phyloP scores from a whole-genome alignment of 2,113 vertebrate species.

The Psophia crepitans region DNA sequence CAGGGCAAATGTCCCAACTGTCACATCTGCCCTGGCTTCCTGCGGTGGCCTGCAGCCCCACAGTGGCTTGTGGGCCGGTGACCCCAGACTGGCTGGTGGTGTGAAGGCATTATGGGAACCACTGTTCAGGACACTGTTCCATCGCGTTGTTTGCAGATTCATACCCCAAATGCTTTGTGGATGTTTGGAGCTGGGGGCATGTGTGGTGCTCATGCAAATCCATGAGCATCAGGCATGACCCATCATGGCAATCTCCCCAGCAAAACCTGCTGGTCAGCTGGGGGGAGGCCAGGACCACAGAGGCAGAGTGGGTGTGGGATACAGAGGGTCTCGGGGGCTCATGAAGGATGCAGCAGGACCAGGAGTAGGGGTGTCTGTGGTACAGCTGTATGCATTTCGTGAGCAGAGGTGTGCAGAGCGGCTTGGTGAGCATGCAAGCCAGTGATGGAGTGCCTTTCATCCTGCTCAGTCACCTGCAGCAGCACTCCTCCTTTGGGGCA shows the following conservation, averaged over 20 bases:
- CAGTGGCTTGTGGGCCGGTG: background rate
- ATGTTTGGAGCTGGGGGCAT: background rate
- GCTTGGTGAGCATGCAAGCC: background rate
- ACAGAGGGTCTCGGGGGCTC: accelerated
- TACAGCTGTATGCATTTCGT: accelerated
- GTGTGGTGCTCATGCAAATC: background rate
- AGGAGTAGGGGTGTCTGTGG: accelerated
- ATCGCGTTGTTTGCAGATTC: background rate
- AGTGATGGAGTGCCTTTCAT: accelerated
- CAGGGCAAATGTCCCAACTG: background rate
- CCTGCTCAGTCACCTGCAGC: accelerated
- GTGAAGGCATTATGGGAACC: background rate
- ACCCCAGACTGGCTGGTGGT: background rate
- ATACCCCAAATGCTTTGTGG: accelerated
- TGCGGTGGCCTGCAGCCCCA: background rate
- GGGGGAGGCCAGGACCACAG: accelerated
- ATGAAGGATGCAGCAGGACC: accelerated
- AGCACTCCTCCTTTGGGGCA: background rate
- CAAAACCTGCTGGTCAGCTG: background rate
- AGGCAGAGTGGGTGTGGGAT: accelerated
- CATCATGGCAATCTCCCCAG: no score
- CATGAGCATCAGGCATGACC: background rate
- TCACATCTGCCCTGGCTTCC: background rate
- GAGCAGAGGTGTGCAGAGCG: background rate
- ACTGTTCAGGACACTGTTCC: background rate